Conservation (phyloP, 1,140 invertebrate species). For the Bradynema listronoti region DNA sequence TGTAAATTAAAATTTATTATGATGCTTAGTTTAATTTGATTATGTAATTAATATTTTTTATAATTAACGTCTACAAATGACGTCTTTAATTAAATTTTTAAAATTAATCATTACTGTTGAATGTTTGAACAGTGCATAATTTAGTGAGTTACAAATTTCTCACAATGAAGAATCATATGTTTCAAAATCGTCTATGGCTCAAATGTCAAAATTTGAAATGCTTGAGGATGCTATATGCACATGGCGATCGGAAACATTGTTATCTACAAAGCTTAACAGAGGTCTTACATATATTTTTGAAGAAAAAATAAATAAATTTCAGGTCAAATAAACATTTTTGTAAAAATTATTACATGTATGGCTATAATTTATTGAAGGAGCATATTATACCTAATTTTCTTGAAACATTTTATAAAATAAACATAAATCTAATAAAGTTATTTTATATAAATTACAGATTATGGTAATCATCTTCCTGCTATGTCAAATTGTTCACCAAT, state of each 20-base stretch:
- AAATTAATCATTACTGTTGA: no score
- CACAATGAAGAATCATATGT: neutral
- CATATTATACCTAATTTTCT: conserved; percentile 1
- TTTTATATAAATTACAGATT: neutral
- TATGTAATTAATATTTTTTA: no score
- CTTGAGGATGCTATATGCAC: conserved; percentile 9
- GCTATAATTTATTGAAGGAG: neutral
- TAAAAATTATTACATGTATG: neutral
- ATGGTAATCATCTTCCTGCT: neutral
- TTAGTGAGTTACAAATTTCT: no score
- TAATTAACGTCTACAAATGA: no score
- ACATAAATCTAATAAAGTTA: neutral
- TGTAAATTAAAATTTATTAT: no score
- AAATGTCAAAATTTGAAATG: conserved; percentile 1
- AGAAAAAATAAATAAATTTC: neutral
- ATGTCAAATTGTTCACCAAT: no score
- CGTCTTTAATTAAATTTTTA: no score
- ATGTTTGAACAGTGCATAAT: no score
- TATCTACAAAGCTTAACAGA: neutral
- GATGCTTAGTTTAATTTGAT: no score
- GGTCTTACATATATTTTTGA: neutral
- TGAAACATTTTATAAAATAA: neutral
- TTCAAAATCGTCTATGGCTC: neutral
- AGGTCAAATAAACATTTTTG: neutral
- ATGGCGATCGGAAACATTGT: conserved; percentile 3